Percentiles rank a stretch among this genome's conserved stretches.
Conservation (phyloP, 2,797 vertebrate genomes). For the Smutsia gigantea region DNA sequence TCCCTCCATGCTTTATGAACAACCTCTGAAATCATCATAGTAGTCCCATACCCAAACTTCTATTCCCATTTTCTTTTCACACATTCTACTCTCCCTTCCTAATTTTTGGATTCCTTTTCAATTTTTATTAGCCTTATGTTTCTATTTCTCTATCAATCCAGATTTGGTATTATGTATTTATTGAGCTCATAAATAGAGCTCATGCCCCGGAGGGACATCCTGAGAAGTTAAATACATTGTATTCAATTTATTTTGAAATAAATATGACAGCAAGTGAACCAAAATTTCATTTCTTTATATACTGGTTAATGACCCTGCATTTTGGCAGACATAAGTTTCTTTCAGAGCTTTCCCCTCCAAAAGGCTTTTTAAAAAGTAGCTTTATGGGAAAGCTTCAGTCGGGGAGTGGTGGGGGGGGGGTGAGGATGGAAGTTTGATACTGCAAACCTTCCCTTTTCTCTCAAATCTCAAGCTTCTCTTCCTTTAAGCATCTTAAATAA, state of each 20-base stretch:
- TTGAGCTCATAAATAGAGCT: slow-evolving; percentile 61
- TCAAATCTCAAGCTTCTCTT: slow-evolving; percentile 60
- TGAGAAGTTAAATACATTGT: slow-evolving; percentile 72
- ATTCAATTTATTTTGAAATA: slow-evolving; percentile 76
- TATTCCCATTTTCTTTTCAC: not conserved
- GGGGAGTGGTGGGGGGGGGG: not conserved
- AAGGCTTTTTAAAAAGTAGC: slow-evolving; percentile 37
- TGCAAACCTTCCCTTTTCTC: slow-evolving; percentile 55
- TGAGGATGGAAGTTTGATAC: slow-evolving; percentile 24
- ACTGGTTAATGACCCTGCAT: slow-evolving; percentile 66
- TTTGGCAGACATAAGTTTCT: slow-evolving; percentile 65
- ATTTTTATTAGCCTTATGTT: slow-evolving; percentile 40
- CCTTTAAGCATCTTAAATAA: slow-evolving; percentile 73
- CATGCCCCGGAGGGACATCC: slow-evolving; percentile 45
- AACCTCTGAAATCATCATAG: not conserved
- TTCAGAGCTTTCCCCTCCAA: slow-evolving; percentile 27
- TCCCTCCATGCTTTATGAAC: not conserved
- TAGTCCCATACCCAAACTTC: not conserved
- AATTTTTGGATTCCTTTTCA: slow-evolving; percentile 45
- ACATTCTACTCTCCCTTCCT: not conserved
- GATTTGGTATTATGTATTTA: slow-evolving; percentile 57
- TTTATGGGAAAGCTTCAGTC: slow-evolving; percentile 33
- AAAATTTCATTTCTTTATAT: slow-evolving; percentile 72
- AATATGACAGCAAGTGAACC: slow-evolving; percentile 67
- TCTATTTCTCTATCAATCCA: slow-evolving; percentile 52